A percentile compares a stretch with the other conserved stretches of the same genome.
Conservation (phyloP, 2,888 invertebrate genomes). For the Julus scanicus region DNA sequence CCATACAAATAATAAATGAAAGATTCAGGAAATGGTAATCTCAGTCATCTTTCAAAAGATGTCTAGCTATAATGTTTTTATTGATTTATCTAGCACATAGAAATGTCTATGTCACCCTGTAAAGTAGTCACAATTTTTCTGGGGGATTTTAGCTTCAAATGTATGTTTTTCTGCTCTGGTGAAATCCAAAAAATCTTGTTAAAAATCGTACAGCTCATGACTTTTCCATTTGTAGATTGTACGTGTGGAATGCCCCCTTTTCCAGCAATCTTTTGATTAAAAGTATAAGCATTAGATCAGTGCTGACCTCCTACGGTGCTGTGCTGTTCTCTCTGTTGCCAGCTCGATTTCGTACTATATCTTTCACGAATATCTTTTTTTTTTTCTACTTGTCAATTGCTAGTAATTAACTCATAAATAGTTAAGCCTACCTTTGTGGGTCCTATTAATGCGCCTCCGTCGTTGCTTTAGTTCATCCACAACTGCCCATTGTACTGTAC, state of each 20-base stretch:
- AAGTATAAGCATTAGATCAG: constrained; percentile 20
- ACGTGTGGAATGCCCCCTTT: neutral
- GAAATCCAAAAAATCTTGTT: too few species aligned
- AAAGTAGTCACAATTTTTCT: too few species aligned
- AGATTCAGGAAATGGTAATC: too few species aligned
- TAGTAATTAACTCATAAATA: neutral
- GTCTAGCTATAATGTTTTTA: too few species aligned
- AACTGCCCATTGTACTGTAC: neutral
- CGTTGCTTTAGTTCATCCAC: neutral
- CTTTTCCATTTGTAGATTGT: too few species aligned
- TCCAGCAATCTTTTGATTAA: constrained; percentile 11
- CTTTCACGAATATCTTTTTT: neutral
- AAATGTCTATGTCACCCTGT: too few species aligned
- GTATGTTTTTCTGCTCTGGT: too few species aligned
- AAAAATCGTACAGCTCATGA: too few species aligned
- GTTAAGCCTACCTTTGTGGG: neutral
- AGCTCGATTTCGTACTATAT: neutral
- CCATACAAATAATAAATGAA: too few species aligned
- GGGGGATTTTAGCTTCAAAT: too few species aligned
- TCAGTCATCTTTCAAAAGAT: too few species aligned
- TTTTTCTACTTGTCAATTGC: neutral
- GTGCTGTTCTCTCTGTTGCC: neutral
- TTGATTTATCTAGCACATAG: too few species aligned
- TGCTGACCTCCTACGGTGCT: constrained; percentile 45
- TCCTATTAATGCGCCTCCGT: neutral